These are phyloP conservation scores for Brachypteracias leptosomus DNA, from an alignment of 2,113 vertebrate species.

Conservation along the genomic window DNA sequence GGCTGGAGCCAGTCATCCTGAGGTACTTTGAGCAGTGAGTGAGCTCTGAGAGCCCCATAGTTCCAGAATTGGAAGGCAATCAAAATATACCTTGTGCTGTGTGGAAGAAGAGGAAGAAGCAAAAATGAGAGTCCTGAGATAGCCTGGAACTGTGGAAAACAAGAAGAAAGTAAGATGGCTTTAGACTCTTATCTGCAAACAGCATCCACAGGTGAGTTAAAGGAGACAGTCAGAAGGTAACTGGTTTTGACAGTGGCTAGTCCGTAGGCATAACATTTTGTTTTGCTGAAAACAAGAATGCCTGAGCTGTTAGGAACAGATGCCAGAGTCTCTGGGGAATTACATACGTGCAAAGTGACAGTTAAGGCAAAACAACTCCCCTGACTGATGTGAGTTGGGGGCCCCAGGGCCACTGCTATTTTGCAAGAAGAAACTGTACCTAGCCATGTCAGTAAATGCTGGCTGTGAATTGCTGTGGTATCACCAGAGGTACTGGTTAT, in stretches of 20 bases:
- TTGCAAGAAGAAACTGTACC: not conserved
- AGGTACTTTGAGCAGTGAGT: not conserved
- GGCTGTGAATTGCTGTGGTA: not conserved
- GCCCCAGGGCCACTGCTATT: not conserved
- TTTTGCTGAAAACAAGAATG: conserved; percentile 4
- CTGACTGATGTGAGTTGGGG: not conserved
- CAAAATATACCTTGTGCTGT: not conserved
- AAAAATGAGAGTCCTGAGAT: not conserved
- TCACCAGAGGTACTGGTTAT: not conserved
- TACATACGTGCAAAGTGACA: conserved; percentile 33
- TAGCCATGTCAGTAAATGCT: not conserved
- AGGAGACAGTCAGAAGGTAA: not conserved
- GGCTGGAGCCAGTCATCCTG: not conserved
- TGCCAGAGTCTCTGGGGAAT: conserved; percentile 17
- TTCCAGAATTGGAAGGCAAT: not conserved
- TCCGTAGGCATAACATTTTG: conserved; percentile 9
- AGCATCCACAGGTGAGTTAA: not conserved
- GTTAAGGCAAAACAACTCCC: not conserved
- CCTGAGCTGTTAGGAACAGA: conserved; percentile 33
- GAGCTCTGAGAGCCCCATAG: not conserved
- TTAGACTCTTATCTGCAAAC: not conserved
- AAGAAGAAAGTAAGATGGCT: not conserved
- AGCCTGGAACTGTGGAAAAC: not conserved
- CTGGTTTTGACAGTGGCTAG: conserved; percentile 21
- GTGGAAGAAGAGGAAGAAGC: not conserved